These are phyloP conservation scores for Halisarca cf. caerulea DNA, from an alignment of 37 sponge, comb jelly and placozoan genomes.

Conservation along the genomic window DNA sequence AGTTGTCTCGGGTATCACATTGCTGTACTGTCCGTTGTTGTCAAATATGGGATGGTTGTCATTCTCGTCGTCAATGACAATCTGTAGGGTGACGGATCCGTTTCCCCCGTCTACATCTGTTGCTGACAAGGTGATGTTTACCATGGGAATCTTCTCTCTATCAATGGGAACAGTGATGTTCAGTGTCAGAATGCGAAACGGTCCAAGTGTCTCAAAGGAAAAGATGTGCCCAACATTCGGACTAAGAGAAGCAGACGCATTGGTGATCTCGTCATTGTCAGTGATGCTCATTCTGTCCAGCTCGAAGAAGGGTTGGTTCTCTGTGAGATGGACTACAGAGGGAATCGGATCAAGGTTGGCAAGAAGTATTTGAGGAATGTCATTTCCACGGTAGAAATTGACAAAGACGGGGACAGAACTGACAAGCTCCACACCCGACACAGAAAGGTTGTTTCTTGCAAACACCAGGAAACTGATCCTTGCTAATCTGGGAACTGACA, in stretches of 20 bases:
- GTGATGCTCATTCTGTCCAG: neutral
- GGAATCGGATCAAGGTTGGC: neutral
- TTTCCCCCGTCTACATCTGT: neutral
- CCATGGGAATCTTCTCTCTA: neutral
- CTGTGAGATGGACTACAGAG: neutral
- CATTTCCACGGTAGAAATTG: neutral
- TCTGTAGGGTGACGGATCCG: neutral
- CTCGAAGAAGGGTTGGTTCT: neutral
- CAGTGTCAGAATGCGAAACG: neutral
- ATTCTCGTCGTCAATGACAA: conserved; percentile 1
- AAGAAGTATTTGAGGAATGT: neutral
- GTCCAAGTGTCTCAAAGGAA: neutral
- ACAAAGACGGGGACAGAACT: neutral
- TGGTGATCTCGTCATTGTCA: neutral
- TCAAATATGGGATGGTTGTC: conserved; percentile 22
- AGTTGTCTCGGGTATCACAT: conserved; percentile 14
- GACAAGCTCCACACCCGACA: neutral
- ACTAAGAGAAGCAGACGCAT: neutral
- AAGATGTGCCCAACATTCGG: neutral
- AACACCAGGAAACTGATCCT: neutral
- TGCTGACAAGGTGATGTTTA: neutral
- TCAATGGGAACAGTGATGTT: neutral
- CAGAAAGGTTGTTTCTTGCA: neutral
- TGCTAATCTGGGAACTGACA: neutral
- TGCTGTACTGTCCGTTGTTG: neutral